Base-by-base conservation (phyloP, 2,888 invertebrate genomes). In the Lacanobia oleracea region DNA sequence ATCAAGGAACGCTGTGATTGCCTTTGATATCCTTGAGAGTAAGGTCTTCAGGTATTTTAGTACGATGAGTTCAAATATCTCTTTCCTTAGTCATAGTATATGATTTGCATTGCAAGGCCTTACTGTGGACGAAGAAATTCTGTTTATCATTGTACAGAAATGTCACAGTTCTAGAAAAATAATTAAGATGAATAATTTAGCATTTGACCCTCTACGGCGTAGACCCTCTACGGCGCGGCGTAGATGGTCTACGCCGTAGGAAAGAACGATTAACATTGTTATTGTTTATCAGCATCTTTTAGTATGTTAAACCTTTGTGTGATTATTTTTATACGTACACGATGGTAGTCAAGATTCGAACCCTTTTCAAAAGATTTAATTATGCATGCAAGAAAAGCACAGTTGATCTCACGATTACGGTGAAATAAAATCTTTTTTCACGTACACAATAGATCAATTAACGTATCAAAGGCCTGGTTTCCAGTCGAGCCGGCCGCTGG, bases 361-460 rank as follows among this genome's bases (percentile, higher is more conserved):
- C 60, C 73, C 62, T 54, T 70, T 72, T 61, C 18, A 67, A 62
- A 54, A 9, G 12, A 40, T 75, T 27, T 54, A 72, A 67, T 80
- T 72, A 86, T 79, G 62, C 70, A 68, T 69, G 14, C 56, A 75
- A 77, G 65, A 68, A 62, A 74, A 77, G 73, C 56, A 61, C 61
- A 67, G 48, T 65, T 70, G 64, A 71, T 71, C 65, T 43, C 64
- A 71, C 66, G 68, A 75, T 68, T 68, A 74, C 61, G 60, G 60
- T 77, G 23, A 73, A 51, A 59, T 50, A 8, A 60, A 65, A 65
- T 57, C 23, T 63, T 72, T 75, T 78, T 73, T 81, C n/a, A 81
- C 78, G 69, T 77, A 85, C 83, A 83, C 81, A 88, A 85, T 81
- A 69, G 75, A 75, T 77, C 82, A 87, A 88, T 88, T 90, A 89